Conservation (phyloP, 1,140 invertebrate species). For the Wiebesia pumilae region DNA sequence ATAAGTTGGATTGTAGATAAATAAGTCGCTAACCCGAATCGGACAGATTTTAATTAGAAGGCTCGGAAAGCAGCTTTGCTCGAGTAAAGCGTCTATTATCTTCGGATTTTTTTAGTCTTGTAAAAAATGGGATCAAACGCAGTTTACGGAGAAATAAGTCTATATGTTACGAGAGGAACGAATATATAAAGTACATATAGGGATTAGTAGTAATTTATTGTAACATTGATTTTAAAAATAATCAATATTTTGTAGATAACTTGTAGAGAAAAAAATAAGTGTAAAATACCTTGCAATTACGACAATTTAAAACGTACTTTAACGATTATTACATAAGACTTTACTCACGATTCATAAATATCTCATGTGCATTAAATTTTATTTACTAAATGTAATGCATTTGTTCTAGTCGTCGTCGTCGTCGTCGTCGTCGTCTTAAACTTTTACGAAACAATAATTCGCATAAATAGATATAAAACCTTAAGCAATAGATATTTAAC, state of each 20-base stretch:
- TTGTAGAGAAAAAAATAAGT: neutral
- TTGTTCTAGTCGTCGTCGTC: neutral
- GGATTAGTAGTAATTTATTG: neutral
- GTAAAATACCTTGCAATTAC: neutral
- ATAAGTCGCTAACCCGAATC: too few species aligned
- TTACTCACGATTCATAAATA: neutral
- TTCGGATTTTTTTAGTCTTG: too few species aligned
- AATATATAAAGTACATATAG: neutral
- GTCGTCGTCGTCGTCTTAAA: neutral
- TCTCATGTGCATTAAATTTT: neutral
- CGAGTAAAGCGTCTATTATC: too few species aligned
- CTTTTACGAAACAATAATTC: neutral
- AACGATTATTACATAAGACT: neutral
- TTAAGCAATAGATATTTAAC: neutral
- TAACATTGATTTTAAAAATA: neutral
- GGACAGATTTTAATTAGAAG: too few species aligned
- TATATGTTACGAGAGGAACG: too few species aligned
- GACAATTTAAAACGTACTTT: neutral
- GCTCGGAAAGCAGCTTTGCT: too few species aligned
- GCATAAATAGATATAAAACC: neutral
- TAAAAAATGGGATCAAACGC: too few species aligned
- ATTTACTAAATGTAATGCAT: neutral
- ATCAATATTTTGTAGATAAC: neutral
- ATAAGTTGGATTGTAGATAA: too few species aligned
- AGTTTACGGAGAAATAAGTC: too few species aligned